Percentiles rank a stretch among this genome's conserved stretches.
Conservation (phyloP, 2,113 vertebrate genomes). For the Meriones unguiculatus region DNA sequence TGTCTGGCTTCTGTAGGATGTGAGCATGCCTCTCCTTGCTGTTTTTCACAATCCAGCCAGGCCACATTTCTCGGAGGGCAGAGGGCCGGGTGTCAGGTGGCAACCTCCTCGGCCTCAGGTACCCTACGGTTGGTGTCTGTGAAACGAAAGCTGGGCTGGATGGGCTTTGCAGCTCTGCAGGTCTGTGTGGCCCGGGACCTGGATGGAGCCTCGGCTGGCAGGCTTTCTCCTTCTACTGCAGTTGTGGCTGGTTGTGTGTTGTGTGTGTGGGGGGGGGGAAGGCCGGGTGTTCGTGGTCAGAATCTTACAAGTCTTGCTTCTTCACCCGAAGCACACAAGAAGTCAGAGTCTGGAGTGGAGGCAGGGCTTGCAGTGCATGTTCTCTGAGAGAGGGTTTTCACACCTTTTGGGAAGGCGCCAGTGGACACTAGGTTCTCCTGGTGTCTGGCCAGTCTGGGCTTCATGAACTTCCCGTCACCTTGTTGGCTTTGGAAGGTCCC, state of each 20-base stretch:
- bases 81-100: neutral
- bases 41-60: neutral
- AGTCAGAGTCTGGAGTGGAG: neutral
- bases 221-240: neutral
- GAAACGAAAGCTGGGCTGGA: neutral
- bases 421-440: no score
- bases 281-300: neutral
- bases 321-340: neutral
- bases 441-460: neutral
- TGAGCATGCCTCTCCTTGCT: neutral
- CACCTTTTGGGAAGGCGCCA: neutral
- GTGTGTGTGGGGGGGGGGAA: accelerated
- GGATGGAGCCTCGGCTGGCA: neutral
- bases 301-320: neutral
- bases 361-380: constrained; percentile 5
- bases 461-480: neutral
- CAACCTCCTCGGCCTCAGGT: neutral
- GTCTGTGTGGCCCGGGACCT: neutral
- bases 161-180: neutral
- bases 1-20: neutral
- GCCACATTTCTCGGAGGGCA: neutral
- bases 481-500: neutral
- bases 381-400: neutral
- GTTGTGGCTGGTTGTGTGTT: neutral
- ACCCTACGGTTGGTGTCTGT: neutral